These are phyloP conservation scores for Zapornia atra DNA, from an alignment of 2,113 vertebrate species.

Conservation along the genomic window DNA sequence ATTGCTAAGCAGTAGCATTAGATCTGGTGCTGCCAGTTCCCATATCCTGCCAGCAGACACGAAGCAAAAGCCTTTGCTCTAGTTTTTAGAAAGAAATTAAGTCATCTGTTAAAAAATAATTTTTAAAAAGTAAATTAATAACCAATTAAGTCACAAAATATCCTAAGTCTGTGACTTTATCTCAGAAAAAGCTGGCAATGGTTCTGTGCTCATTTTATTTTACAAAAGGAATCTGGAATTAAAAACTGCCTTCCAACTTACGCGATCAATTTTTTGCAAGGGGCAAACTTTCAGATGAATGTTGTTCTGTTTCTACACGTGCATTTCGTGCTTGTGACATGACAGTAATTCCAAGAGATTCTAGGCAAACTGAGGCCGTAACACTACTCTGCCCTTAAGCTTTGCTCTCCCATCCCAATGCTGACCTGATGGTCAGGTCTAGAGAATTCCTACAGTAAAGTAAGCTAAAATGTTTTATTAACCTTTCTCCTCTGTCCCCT, in stretches of 20 bases:
- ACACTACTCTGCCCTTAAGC: neutral
- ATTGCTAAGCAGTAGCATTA: neutral
- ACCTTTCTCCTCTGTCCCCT: neutral
- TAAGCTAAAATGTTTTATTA: neutral
- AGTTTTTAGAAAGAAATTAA: neutral
- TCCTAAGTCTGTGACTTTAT: neutral
- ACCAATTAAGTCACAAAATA: neutral
- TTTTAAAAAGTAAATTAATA: slow-evolving; percentile 7
- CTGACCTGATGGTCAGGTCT: neutral
- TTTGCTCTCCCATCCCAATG: neutral
- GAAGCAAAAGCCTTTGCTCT: neutral
- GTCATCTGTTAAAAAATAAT: neutral
- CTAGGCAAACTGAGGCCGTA: neutral
- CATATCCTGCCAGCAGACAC: neutral
- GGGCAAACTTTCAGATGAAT: neutral
- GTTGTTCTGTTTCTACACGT: neutral
- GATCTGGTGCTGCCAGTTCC: neutral
- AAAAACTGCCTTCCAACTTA: neutral
- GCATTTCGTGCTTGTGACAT: neutral
- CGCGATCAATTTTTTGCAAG: neutral
- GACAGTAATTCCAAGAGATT: neutral
- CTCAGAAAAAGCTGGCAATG: neutral
- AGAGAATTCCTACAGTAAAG: neutral
- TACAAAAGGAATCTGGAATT: neutral
- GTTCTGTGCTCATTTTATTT: neutral